Evolutionary conservation across 2,888 invertebrate species (phyloP).

Genomic region (Ormyrus labotus): DNA sequence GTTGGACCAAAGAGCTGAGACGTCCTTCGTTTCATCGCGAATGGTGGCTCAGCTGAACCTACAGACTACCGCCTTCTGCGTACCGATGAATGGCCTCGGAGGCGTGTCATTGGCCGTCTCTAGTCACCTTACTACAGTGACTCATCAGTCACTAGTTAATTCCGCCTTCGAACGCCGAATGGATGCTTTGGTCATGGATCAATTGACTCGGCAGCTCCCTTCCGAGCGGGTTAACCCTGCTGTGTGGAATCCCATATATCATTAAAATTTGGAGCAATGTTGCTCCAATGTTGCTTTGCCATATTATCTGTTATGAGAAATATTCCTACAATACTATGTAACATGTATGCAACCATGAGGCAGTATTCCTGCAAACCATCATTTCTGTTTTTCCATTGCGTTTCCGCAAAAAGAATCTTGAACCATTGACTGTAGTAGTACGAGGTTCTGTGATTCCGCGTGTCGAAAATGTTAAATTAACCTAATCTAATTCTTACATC

Average conservation of each 20-base stretch:
- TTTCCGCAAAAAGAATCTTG: no score
- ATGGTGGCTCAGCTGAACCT: slow-evolving; percentile 3
- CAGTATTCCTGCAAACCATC: no score
- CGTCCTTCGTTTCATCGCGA: slow-evolving; percentile 2
- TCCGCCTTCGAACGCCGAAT: background rate
- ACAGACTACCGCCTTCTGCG: background rate
- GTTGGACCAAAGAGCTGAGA: slow-evolving; percentile 14
- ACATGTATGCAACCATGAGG: no score
- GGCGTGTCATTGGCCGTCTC: background rate
- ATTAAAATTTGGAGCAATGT: no score
- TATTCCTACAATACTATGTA: no score
- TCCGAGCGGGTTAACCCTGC: background rate
- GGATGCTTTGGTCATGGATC: background rate
- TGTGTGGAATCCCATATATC: slow-evolving; percentile 1
- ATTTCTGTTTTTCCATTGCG: no score
- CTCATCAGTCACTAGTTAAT: background rate
- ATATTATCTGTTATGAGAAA: no score
- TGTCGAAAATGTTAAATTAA: no score
- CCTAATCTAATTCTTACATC: no score
- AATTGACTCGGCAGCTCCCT: background rate
- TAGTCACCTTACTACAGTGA: background rate
- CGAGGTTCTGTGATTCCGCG: no score
- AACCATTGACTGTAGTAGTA: no score
- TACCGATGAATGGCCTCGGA: background rate
- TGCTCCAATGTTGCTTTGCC: no score